Base-by-base conservation (phyloP, 35 echinoderm and acorn worm species). In the Lytechinus pictus region DNA sequence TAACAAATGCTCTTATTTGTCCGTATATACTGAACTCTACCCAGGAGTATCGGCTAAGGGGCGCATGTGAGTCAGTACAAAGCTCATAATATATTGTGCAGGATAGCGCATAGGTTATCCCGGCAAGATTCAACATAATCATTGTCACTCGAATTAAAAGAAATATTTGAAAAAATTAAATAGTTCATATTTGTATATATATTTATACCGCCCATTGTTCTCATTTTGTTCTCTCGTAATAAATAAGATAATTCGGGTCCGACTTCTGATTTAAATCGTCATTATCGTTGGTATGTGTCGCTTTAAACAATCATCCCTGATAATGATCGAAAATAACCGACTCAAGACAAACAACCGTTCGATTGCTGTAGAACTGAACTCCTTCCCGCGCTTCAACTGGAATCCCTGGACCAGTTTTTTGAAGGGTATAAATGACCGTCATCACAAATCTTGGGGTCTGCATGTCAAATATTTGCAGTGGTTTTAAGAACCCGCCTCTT, bases 401-500 rank as follows among this genome's bases (percentile, higher is more conserved):
- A 79, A 79, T 79, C 66, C n/a, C 66, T 24, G 66, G n/a, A 6
- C 66, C 66, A 0, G 66, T 79, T 44, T 44, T n/a, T 79, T 79
- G 66, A 79, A 79, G 66, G 66, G 66, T 79, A 79, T 79, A 79
- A 79, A 79, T 79, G 66, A 79, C 66, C 66, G 19, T 79, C 66
- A 79, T n/a, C 66, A 7, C 66, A 79, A 79, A 79, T 79, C 66
- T 79, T 16, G 66, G 66, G 66, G 66, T 79, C 66, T n/a, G 66
- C 66, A n/a, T 24, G 66, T 79, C 66, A 79, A 79, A 79, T 79
- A 79, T 79, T 79, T 79, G 66, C 66, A 79, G 19, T 24, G 66
- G 66, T 79, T 79, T 79, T 79, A 79, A 79, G 66, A 79, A 79
- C 66, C 66, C 66, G 66, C 66, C 66, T 79, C 66, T 79, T 79